These are phyloP conservation scores for Xanthia icteritia DNA, from an alignment of 2,888 invertebrate genomes.

Conservation along the genomic window DNA sequence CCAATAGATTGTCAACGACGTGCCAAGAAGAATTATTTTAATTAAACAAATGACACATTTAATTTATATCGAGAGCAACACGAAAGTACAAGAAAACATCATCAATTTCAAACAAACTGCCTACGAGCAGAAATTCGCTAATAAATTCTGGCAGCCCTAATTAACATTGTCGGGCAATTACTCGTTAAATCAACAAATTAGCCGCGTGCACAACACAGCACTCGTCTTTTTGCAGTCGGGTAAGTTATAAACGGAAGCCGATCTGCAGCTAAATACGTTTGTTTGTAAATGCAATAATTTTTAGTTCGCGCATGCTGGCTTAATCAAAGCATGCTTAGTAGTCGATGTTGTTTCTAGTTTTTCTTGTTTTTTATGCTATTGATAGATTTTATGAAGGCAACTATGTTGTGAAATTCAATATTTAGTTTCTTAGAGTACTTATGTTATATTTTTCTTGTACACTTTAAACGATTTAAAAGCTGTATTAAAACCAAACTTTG, in stretches of 20 bases:
- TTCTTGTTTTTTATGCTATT: slow-evolving; percentile 31
- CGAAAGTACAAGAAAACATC: background rate
- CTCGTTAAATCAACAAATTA: slow-evolving; percentile 85
- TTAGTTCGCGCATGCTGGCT: slow-evolving; percentile 58
- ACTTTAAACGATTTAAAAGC: too few species aligned
- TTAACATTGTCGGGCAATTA: slow-evolving; percentile 85
- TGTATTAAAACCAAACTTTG: too few species aligned
- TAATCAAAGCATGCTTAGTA: slow-evolving; percentile 49
- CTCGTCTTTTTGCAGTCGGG: slow-evolving; percentile 80
- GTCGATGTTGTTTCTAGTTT: slow-evolving; percentile 13
- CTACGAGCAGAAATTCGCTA: background rate
- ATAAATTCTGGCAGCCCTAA: slow-evolving; percentile 75
- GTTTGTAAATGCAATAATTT: slow-evolving; percentile 68
- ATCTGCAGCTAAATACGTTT: slow-evolving; percentile 57
- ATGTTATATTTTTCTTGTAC: background rate
- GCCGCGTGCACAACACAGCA: slow-evolving; percentile 75
- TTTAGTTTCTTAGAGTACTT: background rate
- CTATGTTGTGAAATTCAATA: slow-evolving; percentile 1
- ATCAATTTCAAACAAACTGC: background rate
- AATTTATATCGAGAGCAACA: background rate
- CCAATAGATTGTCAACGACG: background rate
- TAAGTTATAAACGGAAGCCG: slow-evolving; percentile 66
- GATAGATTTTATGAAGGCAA: background rate
- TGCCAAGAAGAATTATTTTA: too few species aligned
- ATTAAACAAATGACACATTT: background rate